Conservation (phyloP, 2,797 vertebrate species). For the Kryptopterus vitreolus region DNA sequence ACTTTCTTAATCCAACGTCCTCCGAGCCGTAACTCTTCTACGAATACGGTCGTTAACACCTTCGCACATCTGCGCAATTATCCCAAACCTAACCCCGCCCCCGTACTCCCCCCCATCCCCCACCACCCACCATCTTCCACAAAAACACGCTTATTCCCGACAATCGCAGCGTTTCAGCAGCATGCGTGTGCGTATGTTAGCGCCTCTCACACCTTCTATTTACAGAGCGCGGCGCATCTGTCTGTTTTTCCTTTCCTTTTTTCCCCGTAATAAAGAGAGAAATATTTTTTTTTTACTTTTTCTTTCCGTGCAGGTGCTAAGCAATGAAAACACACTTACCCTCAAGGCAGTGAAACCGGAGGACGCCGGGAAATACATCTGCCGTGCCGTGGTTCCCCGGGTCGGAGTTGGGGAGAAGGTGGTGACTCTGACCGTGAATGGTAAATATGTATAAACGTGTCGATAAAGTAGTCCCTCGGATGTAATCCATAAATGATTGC, state of each 20-base stretch:
- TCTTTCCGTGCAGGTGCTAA: slow-evolving; percentile 81
- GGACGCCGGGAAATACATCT: slow-evolving; percentile 96
- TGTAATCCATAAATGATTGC: slow-evolving; percentile 39
- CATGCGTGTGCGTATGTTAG: not conserved
- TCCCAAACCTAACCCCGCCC: not conserved
- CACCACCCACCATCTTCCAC: not conserved
- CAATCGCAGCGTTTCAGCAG: not conserved
- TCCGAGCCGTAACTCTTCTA: not conserved
- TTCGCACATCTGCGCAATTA: not conserved
- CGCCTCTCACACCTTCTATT: not conserved
- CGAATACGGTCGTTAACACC: not conserved
- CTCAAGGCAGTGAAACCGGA: slow-evolving; percentile 92
- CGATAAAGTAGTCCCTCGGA: not conserved
- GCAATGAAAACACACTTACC: slow-evolving; percentile 93
- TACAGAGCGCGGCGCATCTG: not conserved
- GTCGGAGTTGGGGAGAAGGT: slow-evolving; percentile 94
- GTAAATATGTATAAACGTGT: not conserved
- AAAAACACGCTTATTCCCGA: not conserved
- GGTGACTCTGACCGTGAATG: slow-evolving; percentile 90
- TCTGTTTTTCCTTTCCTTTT: not conserved
- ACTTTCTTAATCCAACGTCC: not conserved
- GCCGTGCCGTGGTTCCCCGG: slow-evolving; percentile 92
- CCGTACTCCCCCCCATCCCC: not conserved
- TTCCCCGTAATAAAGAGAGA: not conserved
- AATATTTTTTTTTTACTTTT: not conserved